Evolutionary conservation across 2,888 invertebrate genomes (phyloP).

Genomic region (Sarcophaga caerulescens): DNA sequence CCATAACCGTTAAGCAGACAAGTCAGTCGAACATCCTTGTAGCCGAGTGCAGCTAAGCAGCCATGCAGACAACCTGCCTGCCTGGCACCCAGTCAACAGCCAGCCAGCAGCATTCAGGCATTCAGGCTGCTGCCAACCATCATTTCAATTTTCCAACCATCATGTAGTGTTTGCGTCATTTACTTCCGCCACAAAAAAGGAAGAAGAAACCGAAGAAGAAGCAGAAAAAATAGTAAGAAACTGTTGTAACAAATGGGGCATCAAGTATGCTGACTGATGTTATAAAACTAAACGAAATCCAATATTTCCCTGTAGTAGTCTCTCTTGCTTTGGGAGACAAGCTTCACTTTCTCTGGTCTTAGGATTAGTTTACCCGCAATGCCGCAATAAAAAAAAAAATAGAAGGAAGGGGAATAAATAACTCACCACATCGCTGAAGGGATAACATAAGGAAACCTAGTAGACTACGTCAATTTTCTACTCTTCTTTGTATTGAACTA

Average conservation of each 20-base stretch:
- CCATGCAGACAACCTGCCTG: not conserved
- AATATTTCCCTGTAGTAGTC: constrained; percentile 8
- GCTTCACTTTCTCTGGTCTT: too few relatives aligned
- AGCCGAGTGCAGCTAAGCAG: too few relatives aligned
- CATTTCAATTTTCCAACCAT: constrained; percentile 48
- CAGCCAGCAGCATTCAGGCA: constrained; percentile 11
- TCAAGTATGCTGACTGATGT: constrained; percentile 42
- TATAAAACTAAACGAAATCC: constrained; percentile 47
- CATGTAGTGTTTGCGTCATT: constrained; percentile 64
- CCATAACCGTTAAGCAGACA: not conserved
- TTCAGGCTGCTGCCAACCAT: constrained; percentile 18
- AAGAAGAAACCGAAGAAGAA: too few relatives aligned
- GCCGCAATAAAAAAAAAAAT: too few relatives aligned
- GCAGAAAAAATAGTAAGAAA: not conserved
- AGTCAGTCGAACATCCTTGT: constrained; percentile 2
- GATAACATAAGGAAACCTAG: too few relatives aligned
- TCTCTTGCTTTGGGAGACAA: not conserved
- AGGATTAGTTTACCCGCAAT: too few relatives aligned
- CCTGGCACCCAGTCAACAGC: constrained; percentile 10
- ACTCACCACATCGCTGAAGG: too few relatives aligned
- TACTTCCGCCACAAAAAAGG: constrained; percentile 61
- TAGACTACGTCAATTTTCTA: too few relatives aligned
- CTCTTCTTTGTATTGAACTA: too few relatives aligned
- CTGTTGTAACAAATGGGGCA: constrained; percentile 65
- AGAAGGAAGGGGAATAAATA: too few relatives aligned